These are phyloP conservation scores for Thysanoteuthis rhombus DNA, from an alignment of 2,888 invertebrate genomes.

Conservation along the genomic window DNA sequence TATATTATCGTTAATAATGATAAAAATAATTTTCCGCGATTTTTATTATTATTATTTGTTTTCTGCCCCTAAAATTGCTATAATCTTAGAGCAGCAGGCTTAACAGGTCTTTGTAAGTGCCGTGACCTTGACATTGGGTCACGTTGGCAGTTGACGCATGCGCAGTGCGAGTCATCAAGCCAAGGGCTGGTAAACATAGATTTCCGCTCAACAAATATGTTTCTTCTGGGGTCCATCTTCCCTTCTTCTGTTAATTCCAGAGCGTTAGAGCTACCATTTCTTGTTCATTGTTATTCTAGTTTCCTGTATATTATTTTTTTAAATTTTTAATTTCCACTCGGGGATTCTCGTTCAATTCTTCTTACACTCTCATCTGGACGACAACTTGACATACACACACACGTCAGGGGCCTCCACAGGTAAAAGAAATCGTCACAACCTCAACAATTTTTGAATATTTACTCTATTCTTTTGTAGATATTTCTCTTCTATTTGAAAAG, in stretches of 20 bases:
- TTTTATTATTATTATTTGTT: neutral
- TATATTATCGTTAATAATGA: neutral
- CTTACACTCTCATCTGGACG: neutral
- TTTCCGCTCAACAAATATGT: slow-evolving; percentile 12
- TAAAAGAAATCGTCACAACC: neutral
- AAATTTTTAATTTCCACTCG: neutral
- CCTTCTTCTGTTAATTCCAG: neutral
- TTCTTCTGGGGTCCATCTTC: neutral
- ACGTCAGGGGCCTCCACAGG: slow-evolving; percentile 1
- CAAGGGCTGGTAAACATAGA: neutral
- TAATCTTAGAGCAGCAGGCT: neutral
- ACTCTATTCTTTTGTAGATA: too few species aligned
- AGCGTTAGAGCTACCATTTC: neutral
- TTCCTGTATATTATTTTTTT: neutral
- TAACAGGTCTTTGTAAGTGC: slow-evolving; percentile 12
- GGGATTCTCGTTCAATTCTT: neutral
- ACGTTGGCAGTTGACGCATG: slow-evolving; percentile 12
- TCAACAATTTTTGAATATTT: too few species aligned
- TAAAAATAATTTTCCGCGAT: neutral
- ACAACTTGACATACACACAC: neutral
- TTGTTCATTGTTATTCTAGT: neutral
- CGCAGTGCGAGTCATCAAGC: neutral
- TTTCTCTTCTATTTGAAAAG: too few species aligned
- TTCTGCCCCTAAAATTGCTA: neutral
- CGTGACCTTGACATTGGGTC: neutral